A percentile compares a stretch with the other conserved stretches of the same genome.
Evolutionary conservation across 2,888 invertebrate species (phyloP).

Genomic region (Dryococelus australis): DNA sequence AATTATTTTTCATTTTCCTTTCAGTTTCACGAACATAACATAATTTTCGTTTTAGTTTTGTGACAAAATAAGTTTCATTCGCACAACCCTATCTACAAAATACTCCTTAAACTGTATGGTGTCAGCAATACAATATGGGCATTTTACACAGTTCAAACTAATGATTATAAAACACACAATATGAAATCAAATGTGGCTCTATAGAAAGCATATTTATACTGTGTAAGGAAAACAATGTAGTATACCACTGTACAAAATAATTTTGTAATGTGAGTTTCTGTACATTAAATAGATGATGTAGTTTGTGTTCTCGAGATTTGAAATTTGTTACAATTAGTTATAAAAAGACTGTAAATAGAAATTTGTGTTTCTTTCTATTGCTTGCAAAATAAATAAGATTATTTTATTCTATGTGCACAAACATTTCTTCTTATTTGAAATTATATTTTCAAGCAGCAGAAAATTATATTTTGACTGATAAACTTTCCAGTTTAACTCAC

Average conservation of each 20-base stretch:
- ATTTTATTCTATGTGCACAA: not conserved
- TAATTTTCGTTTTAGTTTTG: too few relatives aligned
- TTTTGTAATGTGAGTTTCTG: conserved; percentile 10
- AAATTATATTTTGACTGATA: too few relatives aligned
- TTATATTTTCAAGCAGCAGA: not conserved
- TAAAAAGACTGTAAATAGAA: not conserved
- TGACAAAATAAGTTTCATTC: too few relatives aligned
- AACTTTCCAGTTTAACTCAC: too few relatives aligned
- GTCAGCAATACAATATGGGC: not conserved
- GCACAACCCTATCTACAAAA: too few relatives aligned
- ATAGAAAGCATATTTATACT: conserved; percentile 1
- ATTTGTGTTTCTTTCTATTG: not conserved
- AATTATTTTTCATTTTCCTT: not conserved
- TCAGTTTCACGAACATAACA: too few relatives aligned
- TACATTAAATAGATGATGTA: conserved; percentile 4
- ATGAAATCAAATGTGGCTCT: not conserved
- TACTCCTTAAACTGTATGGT: not conserved
- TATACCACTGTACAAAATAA: not conserved
- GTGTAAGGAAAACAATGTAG: not conserved
- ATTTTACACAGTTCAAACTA: not conserved
- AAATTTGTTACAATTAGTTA: not conserved
- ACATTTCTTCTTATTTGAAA: not conserved
- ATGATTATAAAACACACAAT: not conserved
- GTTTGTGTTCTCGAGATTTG: not conserved
- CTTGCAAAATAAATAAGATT: not conserved